Base-by-base conservation (phyloP, 2,888 invertebrate genomes). In the Aproaerema taeniolella region DNA sequence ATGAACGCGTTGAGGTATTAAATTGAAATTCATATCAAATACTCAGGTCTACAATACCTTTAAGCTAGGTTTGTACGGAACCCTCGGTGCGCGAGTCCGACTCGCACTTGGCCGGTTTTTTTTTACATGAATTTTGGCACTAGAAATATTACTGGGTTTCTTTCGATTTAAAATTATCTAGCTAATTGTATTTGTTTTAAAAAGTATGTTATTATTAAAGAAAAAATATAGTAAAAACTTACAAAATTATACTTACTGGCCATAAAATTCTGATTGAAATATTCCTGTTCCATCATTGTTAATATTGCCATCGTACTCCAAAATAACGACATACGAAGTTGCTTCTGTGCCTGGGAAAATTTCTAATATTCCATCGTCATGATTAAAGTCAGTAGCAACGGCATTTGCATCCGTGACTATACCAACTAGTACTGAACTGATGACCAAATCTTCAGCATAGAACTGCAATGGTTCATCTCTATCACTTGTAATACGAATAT, bases 301-400 rank as follows among this genome's bases (percentile, higher is more conserved):
- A 3, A 79, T 31, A 6, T 35, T 34, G 32, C 66, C 71, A 11
- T 56, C 55, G 42, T 76, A 81, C 37, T 70, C 63, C 13, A 82
- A 60, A 6, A 72, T 47, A 1, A 79, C 45, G 7, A 66, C 60
- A 14, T 68, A 74, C 2, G 54, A 15, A 0, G 52, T 42, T 2
- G 61, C 60, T 31, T 36, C 17, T 1, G 41, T 2, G 2, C 55
- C 64, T 1, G 73, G 59, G 0, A 47, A 40, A 7, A 79, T 72
- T 41, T 51, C 51, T 15, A 79, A 38, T n/a, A 53, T 11, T 2
- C 65, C 68, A 8, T 58, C 61, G 3, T 61, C 41, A 1, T 58
- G 36, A 5, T 32, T n/a, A 29, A 58, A 30, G 2, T 20, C 14
- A 2, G 17, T 16, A n/a, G 9, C 3, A 6, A 20, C 13, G 2